Evolutionary conservation across 2,797 vertebrate species (phyloP), one percentile per base, ranked within the genome.

Genomic region (Triplophysa bombifrons): DNA sequence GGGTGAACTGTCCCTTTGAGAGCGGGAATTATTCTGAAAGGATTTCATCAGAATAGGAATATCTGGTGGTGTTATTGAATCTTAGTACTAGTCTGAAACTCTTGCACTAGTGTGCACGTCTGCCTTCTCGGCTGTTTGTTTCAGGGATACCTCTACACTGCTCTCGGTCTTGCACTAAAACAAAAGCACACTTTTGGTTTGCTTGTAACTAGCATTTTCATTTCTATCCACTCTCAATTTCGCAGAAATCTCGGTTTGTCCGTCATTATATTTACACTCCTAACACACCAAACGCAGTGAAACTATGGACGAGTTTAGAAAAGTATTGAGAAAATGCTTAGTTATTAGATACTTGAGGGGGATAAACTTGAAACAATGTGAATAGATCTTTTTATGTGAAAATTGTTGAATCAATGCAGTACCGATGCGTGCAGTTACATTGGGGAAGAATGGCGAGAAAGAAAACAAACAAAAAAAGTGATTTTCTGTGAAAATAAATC

Each of bases 91-190:
- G 86, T 92, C 87, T 86, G 77, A 89, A 87, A 90, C 89, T 87
- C 60, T 86, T 87, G 82, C 72, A 72, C 85, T 71, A 81, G 83
- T 77, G 70, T 51, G 80, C 76, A 51, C 63, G 86, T 82, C 83
- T 80, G 27, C 66, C 69, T 58, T 38, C 66, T 75, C 46, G 14
- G 69, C 50, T 51, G 46, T 69, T 38, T 74, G 41, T 80, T 76
- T 80, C 64, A 72, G 91, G 94, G 94, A 94, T 96, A 96, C 95
- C 95, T 94, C 93, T 93, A 92, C 84, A 64, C 81, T 72, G 90
- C 93, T 83, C 51, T 80, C 51, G 71, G 74, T 85, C 86, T 86
- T 84, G 84, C 82, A 84, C 48, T 79, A 80, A 88, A 86, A 82
- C 82, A 86, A 87, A 91, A 91, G 90, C 89, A 89, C 88, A 78